These are phyloP conservation scores for Emberiza fucata DNA, from an alignment of 2,113 vertebrate species.

Conservation along the genomic window DNA sequence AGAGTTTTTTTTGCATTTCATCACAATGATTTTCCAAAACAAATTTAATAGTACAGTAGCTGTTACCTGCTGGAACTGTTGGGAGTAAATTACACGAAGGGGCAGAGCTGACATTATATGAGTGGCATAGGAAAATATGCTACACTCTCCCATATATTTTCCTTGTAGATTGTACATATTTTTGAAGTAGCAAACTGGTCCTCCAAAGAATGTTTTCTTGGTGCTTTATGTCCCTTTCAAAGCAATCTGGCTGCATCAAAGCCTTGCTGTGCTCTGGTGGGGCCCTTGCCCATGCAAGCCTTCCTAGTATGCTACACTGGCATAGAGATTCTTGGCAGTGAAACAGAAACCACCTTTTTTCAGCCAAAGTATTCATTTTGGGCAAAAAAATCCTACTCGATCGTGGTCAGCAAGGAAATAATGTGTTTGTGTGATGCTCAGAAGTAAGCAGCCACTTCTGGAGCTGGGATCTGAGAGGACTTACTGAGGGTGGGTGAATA, in stretches of 20 bases:
- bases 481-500: not conserved
- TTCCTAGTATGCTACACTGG: not conserved
- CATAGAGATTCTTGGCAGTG: not conserved
- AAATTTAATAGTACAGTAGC: not conserved
- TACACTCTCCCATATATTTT: not conserved
- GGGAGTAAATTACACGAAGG: not conserved
- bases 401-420: not conserved
- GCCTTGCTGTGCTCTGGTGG: rapidly evolving
- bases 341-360: not conserved
- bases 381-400: not conserved
- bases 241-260: not conserved
- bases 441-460: not conserved
- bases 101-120: not conserved
- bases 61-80: not conserved
- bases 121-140: not conserved
- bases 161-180: not conserved
- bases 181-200: not conserved
- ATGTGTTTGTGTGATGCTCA: not conserved
- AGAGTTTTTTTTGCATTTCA: not conserved
- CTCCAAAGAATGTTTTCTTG: not conserved
- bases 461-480: not conserved
- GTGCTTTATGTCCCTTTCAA: not conserved
- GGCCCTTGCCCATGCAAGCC: not conserved
- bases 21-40: not conserved
- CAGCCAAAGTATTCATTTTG: not conserved